Percentiles rank a stretch among this genome's conserved stretches.
phyloP scores from a whole-genome alignment of 2,888 invertebrate species.

The Empis livida region DNA sequence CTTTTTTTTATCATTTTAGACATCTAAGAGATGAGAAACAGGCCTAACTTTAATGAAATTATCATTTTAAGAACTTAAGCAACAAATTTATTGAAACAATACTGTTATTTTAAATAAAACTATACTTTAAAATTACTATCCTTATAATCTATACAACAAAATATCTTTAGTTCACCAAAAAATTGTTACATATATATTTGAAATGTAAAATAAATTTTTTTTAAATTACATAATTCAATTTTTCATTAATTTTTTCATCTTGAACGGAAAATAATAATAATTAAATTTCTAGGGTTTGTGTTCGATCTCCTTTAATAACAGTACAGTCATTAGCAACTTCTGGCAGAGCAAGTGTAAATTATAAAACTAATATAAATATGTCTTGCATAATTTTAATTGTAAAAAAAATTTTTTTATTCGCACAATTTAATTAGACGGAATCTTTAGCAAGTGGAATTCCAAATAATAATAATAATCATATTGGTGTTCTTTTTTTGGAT shows the following conservation, averaged over 20 bases:
- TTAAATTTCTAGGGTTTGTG: constrained; percentile 50
- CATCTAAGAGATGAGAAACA: no score
- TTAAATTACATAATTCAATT: constrained; percentile 6
- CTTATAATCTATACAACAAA: no score
- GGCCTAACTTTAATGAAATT: constrained; percentile 9
- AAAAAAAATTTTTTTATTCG: no score
- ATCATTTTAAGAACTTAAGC: not conserved
- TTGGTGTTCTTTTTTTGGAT: no score
- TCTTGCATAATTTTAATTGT: no score
- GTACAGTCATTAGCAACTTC: constrained; percentile 54
- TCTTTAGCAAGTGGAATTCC: no score
- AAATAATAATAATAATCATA: no score
- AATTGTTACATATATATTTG: constrained; percentile 7
- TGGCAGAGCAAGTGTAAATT: constrained; percentile 11
- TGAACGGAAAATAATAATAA: constrained; percentile 7
- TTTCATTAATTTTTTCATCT: constrained; percentile 8
- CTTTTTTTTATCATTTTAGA: no score
- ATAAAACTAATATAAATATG: no score
- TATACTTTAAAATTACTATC: no score
- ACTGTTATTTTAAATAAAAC: constrained; percentile 6
- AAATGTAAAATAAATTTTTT: constrained; percentile 5
- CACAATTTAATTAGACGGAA: no score
- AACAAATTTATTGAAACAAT: constrained; percentile 6
- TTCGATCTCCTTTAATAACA: constrained; percentile 70
- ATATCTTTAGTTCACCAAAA: no score